Evolutionary conservation across 1,140 invertebrate species (phyloP).

Genomic region (Zaprionus ghesquierei): DNA sequence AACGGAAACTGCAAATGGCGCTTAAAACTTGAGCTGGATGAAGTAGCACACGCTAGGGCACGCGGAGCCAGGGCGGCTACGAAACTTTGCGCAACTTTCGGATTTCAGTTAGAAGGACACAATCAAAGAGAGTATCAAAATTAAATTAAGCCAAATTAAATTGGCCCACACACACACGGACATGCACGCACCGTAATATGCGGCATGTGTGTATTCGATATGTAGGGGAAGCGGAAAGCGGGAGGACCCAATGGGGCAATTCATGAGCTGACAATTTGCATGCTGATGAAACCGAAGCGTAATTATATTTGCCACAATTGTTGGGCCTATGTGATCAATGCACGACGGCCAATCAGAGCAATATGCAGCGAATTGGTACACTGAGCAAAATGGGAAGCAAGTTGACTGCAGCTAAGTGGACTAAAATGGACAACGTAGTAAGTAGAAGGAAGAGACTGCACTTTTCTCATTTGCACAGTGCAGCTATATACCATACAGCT

Average conservation of each 20-base stretch:
- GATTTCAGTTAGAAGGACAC: neutral
- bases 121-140: slow-evolving; percentile 4
- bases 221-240: neutral
- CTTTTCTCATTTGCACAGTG: neutral
- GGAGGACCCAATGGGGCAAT: slow-evolving; percentile 16
- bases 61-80: neutral
- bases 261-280: slow-evolving; percentile 35
- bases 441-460: no score
- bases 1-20: slow-evolving; percentile 34
- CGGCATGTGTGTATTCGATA: neutral
- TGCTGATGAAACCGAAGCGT: slow-evolving; percentile 20
- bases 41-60: neutral
- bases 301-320: slow-evolving; percentile 45
- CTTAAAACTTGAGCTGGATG: slow-evolving; percentile 1
- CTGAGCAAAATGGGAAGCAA: neutral
- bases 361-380: neutral
- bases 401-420: neutral
- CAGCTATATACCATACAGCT: neutral
- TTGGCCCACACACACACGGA: neutral
- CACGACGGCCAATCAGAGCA: neutral
- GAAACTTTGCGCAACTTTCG: neutral
- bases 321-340: slow-evolving; percentile 29
- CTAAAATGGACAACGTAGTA: neutral
- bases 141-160: slow-evolving; percentile 17
- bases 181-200: neutral